These are phyloP conservation scores for Glyphotaelius pellucidus DNA, from an alignment of 2,888 invertebrate species.

Conservation along the genomic window DNA sequence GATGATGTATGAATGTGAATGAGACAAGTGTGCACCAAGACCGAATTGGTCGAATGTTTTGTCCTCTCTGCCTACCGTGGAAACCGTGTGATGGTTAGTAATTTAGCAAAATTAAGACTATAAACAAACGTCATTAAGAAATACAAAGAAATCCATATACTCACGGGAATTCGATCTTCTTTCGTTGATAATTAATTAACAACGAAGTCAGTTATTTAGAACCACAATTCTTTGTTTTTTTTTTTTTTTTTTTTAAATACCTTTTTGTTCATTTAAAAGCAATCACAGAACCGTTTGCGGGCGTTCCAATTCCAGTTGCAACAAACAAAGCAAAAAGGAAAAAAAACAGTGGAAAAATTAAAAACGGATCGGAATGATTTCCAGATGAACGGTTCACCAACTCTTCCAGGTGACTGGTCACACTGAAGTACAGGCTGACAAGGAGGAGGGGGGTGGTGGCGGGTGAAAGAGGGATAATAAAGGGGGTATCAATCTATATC, in stretches of 20 bases:
- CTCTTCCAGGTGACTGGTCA: conserved; percentile 46
- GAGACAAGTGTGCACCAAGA: too few species aligned
- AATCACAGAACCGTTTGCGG: not conserved
- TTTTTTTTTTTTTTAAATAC: not conserved
- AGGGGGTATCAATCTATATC: not conserved
- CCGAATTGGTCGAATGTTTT: too few species aligned
- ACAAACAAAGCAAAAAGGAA: not conserved
- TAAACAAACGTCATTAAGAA: too few species aligned
- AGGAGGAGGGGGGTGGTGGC: not conserved
- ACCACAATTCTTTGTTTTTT: not conserved
- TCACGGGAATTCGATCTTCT: too few species aligned
- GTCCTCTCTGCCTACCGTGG: too few species aligned
- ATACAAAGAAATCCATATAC: too few species aligned
- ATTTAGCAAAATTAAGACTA: too few species aligned
- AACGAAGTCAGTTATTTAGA: not conserved
- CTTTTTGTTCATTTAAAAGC: not conserved
- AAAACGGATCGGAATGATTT: conserved; percentile 28
- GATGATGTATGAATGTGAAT: too few species aligned
- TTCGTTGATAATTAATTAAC: not conserved
- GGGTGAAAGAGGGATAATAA: not conserved
- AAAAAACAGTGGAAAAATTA: conserved; percentile 8
- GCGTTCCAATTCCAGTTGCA: conserved; percentile 7
- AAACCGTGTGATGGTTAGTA: too few species aligned
- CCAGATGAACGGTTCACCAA: conserved; percentile 38
- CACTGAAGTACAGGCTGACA: not conserved